These are phyloP conservation scores for Notodonta ziczac DNA, from an alignment of 2,888 invertebrate genomes.

Conservation along the genomic window DNA sequence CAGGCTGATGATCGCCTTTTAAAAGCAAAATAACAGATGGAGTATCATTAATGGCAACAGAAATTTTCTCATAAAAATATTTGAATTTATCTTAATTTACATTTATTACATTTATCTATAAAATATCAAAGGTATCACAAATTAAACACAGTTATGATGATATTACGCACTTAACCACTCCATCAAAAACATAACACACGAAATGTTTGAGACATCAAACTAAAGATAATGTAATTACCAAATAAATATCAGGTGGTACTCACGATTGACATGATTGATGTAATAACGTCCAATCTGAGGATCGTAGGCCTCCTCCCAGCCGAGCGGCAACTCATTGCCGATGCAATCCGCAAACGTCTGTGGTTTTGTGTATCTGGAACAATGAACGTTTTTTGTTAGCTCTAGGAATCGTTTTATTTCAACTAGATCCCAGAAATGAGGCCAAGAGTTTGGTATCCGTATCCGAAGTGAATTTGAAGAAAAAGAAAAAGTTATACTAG, in stretches of 20 bases:
- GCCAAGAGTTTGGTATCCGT: conserved; percentile 12
- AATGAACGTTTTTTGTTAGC: conserved; percentile 49
- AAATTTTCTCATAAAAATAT: no score
- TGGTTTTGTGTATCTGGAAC: conserved; percentile 97
- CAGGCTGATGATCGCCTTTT: conserved; percentile 8
- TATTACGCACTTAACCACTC: no score
- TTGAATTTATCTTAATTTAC: no score
- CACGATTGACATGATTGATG: conserved; percentile 98
- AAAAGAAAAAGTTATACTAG: background rate
- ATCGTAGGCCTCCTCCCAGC: conserved; percentile 98
- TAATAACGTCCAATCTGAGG: conserved; percentile 97
- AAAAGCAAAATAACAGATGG: no score
- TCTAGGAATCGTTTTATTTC: conserved; percentile 24
- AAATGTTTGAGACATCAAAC: background rate
- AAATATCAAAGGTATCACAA: no score
- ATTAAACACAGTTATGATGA: no score
- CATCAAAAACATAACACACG: no score
- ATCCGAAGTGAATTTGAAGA: conserved; percentile 10
- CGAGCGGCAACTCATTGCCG: conserved; percentile 97
- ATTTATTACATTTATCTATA: no score
- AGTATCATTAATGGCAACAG: no score
- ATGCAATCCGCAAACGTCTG: conserved; percentile 99
- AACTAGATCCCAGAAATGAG: conserved; percentile 18
- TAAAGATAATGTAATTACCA: conserved; percentile 6
- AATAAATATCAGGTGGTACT: conserved; percentile 75